Percentiles rank a stretch among this genome's conserved stretches.
These are phyloP conservation scores for Drosophila ogumai DNA, from an alignment of 1,140 invertebrate genomes.

Conservation along the genomic window DNA sequence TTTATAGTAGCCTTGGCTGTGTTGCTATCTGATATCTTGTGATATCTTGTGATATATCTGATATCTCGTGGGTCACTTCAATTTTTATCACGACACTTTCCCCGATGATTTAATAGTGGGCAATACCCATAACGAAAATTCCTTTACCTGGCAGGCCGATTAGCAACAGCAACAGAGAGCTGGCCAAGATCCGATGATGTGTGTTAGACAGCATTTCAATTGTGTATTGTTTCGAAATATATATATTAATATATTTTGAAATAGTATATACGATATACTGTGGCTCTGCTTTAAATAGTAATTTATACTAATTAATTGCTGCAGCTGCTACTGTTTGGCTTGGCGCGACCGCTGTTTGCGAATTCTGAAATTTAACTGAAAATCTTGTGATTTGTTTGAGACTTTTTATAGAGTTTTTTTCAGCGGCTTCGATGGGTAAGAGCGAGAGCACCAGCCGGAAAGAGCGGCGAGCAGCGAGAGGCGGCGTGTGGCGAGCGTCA, in stretches of 20 bases:
- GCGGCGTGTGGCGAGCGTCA: too few relatives aligned
- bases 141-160: slow-evolving; percentile 69
- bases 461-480: slow-evolving; percentile 17
- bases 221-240: slow-evolving; percentile 33
- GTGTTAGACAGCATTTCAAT: slow-evolving; percentile 16
- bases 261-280: background rate
- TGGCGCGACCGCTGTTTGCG: slow-evolving; percentile 70
- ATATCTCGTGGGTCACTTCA: slow-evolving; percentile 15
- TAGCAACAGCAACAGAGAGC: slow-evolving; percentile 55
- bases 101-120: slow-evolving; percentile 18
- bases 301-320: slow-evolving; percentile 40
- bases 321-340: slow-evolving; percentile 9
- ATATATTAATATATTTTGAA: slow-evolving; percentile 14
- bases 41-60: slow-evolving; percentile 16
- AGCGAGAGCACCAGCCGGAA: slow-evolving; percentile 33
- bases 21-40: slow-evolving; percentile 21
- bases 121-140: slow-evolving; percentile 11
- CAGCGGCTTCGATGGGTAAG: slow-evolving; percentile 42
- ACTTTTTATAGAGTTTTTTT: slow-evolving; percentile 79
- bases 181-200: slow-evolving; percentile 42
- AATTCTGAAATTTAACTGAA: slow-evolving; percentile 84
- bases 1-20: slow-evolving; percentile 8
- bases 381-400: slow-evolving; percentile 83
- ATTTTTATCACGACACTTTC: slow-evolving; percentile 68
- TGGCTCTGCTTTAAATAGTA: slow-evolving; percentile 26